Evolutionary conservation across 1,140 invertebrate genomes (phyloP), one percentile per base, ranked within the genome.

Genomic region (Drosophila nigrodunni): DNA sequence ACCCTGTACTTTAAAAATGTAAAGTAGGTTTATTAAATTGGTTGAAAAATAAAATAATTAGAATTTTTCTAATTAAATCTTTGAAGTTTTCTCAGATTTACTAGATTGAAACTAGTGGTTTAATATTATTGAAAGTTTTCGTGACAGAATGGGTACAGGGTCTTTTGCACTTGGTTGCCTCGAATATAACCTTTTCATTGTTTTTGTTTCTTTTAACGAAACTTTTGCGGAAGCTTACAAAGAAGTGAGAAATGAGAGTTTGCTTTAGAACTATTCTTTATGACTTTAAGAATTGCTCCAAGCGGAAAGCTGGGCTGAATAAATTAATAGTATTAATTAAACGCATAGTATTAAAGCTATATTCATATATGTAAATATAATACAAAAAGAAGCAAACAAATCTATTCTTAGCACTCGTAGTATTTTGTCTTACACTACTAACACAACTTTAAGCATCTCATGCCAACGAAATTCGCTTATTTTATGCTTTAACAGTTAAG

Each of bases 221-320:
- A 54, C 50, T 54, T 54, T 54, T 54, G 50, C 50, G 30, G 50
- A 54, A 54, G 49, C 30, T 35, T 52, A 30, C 11, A 10, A 34
- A 52, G 49, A n/a, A 52, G 50, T 54, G 13, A 37, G 50, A 54
- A 37, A 54, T 35, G n/a, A 54, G 34, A 52, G 50, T 35, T 13
- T 9, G 50, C 7, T 52, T 25, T 52, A 35, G 25, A 54, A 37
- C 30, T 15, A 15, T 2, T 35, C n/a, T 37, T 6, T 43, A 6
- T 43, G 13, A 7, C 11, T n/a, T 37, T 7, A 9, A 39, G 8
- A 39, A 10, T 9, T 39, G 49, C 11, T 50, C 49, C 7, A 5
- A 11, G 10, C 30, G 49, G 49, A 52, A 52, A 52, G 50, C 35
- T 52, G 30, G 8, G 1, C 13, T 15, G 25, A 30, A 52, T 52